A percentile compares a stretch with the other conserved stretches of the same genome.
phyloP scores from a whole-genome alignment of 2,113 vertebrate genomes.

The Pomatostomus ruficeps region DNA sequence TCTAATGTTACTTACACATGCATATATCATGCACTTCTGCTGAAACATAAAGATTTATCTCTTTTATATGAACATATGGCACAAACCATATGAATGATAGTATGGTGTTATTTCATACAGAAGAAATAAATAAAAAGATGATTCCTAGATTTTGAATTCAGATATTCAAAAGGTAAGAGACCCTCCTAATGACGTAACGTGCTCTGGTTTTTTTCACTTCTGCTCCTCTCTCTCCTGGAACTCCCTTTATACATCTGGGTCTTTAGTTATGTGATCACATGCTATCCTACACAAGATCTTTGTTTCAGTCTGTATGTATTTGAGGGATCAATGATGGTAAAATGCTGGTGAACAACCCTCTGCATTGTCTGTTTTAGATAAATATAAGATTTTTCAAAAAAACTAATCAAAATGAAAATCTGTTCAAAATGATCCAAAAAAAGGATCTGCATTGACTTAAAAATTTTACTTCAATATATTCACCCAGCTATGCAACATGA shows the following conservation, averaged over 20 bases:
- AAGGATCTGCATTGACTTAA: not conserved
- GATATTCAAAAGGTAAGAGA: not conserved
- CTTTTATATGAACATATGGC: not conserved
- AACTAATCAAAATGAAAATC: not conserved
- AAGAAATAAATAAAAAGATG: not conserved
- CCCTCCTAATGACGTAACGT: not conserved
- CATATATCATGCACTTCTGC: conserved; percentile 25
- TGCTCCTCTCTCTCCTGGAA: not conserved
- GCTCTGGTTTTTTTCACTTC: not conserved
- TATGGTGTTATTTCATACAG: not conserved
- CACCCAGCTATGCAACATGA: not conserved
- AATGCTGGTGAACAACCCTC: not conserved
- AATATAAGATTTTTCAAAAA: not conserved
- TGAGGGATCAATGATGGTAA: not conserved
- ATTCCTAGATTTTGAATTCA: not conserved
- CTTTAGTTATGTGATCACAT: not conserved
- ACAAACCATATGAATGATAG: not conserved
- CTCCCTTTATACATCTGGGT: not conserved
- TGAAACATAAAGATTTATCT: conserved; percentile 19
- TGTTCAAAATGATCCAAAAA: not conserved
- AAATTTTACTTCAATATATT: not conserved
- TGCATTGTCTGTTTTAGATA: not conserved
- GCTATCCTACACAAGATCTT: not conserved
- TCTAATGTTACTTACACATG: not conserved
- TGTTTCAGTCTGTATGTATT: not conserved